phyloP scores from a whole-genome alignment of 2,113 vertebrate genomes.

The Oreochromis aureus region DNA sequence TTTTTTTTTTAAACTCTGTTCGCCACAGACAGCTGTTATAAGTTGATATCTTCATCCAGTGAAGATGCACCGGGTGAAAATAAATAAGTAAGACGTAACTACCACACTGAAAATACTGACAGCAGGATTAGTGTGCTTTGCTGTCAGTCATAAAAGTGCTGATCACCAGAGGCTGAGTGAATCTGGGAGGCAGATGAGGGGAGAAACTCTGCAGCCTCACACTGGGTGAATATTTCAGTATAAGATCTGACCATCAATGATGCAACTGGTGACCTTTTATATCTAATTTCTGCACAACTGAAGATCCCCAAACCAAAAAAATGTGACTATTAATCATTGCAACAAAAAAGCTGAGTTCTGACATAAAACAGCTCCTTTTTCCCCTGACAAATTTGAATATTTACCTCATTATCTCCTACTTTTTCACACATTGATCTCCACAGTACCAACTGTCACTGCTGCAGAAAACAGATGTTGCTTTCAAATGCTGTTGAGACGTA shows the following conservation, averaged over 20 bases:
- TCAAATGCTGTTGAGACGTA: neutral
- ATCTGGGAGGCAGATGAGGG: neutral
- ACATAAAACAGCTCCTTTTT: neutral
- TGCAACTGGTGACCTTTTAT: neutral
- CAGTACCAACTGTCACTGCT: neutral
- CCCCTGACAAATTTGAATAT: neutral
- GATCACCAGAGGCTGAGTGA: neutral
- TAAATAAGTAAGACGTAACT: slow-evolving; percentile 3
- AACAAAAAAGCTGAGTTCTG: neutral
- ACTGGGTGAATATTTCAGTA: neutral
- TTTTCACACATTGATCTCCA: neutral
- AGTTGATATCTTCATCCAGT: neutral
- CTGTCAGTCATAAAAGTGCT: neutral
- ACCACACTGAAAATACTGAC: neutral
- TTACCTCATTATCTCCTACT: neutral
- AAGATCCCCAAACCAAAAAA: neutral
- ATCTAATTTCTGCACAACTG: neutral
- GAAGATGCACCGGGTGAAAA: neutral
- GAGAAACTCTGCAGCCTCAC: neutral
- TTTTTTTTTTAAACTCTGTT: neutral
- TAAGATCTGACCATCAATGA: neutral
- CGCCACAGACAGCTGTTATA: neutral
- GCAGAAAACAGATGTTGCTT: neutral
- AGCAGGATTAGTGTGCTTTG: neutral
- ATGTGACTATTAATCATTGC: neutral